Base-by-base conservation (phyloP, 2,113 vertebrate genomes). In the Isurus oxyrinchus region DNA sequence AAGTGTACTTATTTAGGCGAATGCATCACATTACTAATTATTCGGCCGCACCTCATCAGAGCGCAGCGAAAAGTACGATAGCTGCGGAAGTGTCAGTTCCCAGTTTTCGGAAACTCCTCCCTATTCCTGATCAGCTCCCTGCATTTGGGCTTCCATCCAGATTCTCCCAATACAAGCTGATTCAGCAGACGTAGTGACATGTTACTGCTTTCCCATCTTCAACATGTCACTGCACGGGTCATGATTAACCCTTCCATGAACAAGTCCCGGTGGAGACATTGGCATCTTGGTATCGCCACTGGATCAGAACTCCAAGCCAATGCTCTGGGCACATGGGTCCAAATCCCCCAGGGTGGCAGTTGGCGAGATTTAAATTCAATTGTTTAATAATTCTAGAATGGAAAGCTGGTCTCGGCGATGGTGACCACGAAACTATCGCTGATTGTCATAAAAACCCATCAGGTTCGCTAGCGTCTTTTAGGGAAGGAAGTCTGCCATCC, bases 1-100 rank as follows among this genome's bases (percentile, higher is more conserved):
- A 95, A 95, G 76, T 95, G 94, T 95, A 76, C 66, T 76, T 95
- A 95, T 95, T 69, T 25, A 76, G 27, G 67, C 66, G 55, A 95
- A 76, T 27, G 14, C 55, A 95, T 95, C 67, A 55, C 66, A 76
- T 69, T 72, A 55, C 94, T 95, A 95, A 95, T 95, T 95, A 95
- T 95, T 35, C 76, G 94, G 94, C 94, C 76, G 44, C 67, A 95
- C 7, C 76, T 95, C 94, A 95, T 55, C 1, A 1, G 27, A 55
- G 25, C 19, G 25, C 94, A 72, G 10, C 1, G 5, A 25, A 72
- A 44, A 55, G 44, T 49, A 31, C 0, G 35, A 55, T 55, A 72
- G 0, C 44, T 76, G 27, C 67, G 16, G 49, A 25, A 13, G 11
- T 53, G 35, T 72, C 66, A 49, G 19, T 27, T 95, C 94, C 63